A percentile compares a stretch with the other conserved stretches of the same genome.
Evolutionary conservation across 2,113 vertebrate species (phyloP).

Genomic region (Tenrec ecaudatus): DNA sequence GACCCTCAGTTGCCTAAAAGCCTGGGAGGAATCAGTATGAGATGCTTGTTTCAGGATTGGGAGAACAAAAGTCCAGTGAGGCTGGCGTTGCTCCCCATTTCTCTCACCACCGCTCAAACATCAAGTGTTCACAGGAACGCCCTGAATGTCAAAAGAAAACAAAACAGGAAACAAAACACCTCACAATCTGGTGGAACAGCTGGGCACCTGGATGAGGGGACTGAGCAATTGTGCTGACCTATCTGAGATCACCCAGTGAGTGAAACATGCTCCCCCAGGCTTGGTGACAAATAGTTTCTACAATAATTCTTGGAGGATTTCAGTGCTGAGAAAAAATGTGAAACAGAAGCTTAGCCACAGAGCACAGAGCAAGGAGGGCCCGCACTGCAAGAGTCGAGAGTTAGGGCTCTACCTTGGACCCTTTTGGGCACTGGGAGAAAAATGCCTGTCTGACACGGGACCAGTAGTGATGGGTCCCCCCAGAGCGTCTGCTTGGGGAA

Average conservation of each 20-base stretch:
- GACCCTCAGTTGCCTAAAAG: conserved; percentile 74
- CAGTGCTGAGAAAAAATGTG: conserved; percentile 65
- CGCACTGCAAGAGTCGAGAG: background rate
- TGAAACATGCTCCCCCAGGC: conserved; percentile 64
- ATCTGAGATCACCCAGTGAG: conserved; percentile 82
- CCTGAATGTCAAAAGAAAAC: conserved; percentile 84
- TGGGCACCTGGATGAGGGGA: conserved; percentile 78
- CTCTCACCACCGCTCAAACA: conserved; percentile 81
- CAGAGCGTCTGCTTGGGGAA: too few species aligned
- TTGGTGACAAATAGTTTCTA: conserved; percentile 72
- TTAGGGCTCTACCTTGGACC: background rate
- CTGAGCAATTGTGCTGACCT: conserved; percentile 85
- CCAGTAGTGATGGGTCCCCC: background rate
- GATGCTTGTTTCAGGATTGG: conserved; percentile 74
- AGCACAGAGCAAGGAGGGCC: conserved; percentile 1
- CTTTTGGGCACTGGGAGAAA: background rate
- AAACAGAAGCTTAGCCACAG: conserved; percentile 45
- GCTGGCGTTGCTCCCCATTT: conserved; percentile 70
- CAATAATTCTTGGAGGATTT: conserved; percentile 78
- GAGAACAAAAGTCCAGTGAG: background rate
- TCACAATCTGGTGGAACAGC: conserved; percentile 75
- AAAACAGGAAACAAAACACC: conserved; percentile 82
- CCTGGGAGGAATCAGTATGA: conserved; percentile 64
- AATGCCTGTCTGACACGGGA: background rate
- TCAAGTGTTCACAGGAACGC: conserved; percentile 85